Conservation (phyloP, 2,888 invertebrate genomes). For the Nesidiocoris tenuis region DNA sequence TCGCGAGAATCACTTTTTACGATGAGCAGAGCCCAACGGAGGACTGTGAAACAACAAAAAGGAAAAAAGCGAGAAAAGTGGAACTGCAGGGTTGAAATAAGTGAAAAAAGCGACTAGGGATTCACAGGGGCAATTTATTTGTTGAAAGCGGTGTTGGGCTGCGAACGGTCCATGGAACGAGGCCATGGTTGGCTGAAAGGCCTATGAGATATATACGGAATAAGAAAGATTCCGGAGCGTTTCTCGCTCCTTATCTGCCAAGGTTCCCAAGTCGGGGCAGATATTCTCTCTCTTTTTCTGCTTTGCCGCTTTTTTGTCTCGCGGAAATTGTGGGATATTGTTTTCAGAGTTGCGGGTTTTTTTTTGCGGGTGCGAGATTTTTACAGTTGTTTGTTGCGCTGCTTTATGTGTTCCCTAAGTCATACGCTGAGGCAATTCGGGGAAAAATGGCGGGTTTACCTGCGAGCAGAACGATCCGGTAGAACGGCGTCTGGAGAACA, state of each 20-base stretch:
- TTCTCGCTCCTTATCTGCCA: not conserved
- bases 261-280: not conserved
- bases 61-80: not conserved
- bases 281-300: not conserved
- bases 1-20: slow-evolving; percentile 21
- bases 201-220: slow-evolving; percentile 25
- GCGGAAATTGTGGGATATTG: not conserved
- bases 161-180: not conserved
- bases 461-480: not conserved
- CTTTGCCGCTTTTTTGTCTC: not conserved
- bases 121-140: slow-evolving; percentile 27
- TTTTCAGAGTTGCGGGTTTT: not conserved
- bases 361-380: not conserved
- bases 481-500: not conserved
- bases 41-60: not conserved
- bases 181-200: no score
- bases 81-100: not conserved
- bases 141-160: slow-evolving; percentile 2
- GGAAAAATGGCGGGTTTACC: not conserved
- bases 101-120: slow-evolving; percentile 21
- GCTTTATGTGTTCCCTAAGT: not conserved
- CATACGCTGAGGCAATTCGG: not conserved
- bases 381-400: no score
- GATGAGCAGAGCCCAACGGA: not conserved
- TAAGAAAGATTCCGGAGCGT: slow-evolving; percentile 2